Evolutionary conservation across 2,888 invertebrate genomes (phyloP).

Genomic region (Anthophora plumipes): DNA sequence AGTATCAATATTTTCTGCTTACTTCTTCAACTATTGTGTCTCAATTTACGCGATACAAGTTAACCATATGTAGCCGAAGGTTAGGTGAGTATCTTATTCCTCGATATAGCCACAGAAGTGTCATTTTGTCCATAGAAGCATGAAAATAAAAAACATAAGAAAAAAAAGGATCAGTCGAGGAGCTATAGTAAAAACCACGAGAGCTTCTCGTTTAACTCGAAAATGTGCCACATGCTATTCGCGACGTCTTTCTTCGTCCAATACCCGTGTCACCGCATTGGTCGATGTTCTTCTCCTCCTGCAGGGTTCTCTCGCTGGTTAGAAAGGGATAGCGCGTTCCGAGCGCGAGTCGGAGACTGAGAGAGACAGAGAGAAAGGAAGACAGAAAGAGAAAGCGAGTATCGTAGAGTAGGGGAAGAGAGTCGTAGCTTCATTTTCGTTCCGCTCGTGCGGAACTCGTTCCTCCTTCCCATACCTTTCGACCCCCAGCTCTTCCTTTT

Average conservation of each 20-base stretch:
- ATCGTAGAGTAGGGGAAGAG: slow-evolving; percentile 11
- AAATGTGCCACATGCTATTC: slow-evolving; percentile 56
- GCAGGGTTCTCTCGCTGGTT: slow-evolving; percentile 31
- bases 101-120: slow-evolving; percentile 1
- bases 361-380: slow-evolving; percentile 11
- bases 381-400: background rate
- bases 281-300: slow-evolving; percentile 36
- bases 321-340: slow-evolving; percentile 14
- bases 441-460: slow-evolving; percentile 49
- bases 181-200: slow-evolving; percentile 32
- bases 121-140: background rate
- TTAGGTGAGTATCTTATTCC: background rate
- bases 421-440: slow-evolving; percentile 47
- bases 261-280: slow-evolving; percentile 38
- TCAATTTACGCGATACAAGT: no score
- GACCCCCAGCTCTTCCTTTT: slow-evolving; percentile 48
- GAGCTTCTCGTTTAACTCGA: slow-evolving; percentile 40
- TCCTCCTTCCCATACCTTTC: slow-evolving; percentile 51
- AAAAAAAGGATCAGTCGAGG: background rate
- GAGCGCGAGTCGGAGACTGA: background rate
- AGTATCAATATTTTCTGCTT: background rate
- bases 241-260: slow-evolving; percentile 32
- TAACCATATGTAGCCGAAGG: no score
- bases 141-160: background rate
- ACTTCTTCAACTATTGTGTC: no score